phyloP scores from a whole-genome alignment of 2,797 vertebrate species.

The Chaetophractus vellerosus region DNA sequence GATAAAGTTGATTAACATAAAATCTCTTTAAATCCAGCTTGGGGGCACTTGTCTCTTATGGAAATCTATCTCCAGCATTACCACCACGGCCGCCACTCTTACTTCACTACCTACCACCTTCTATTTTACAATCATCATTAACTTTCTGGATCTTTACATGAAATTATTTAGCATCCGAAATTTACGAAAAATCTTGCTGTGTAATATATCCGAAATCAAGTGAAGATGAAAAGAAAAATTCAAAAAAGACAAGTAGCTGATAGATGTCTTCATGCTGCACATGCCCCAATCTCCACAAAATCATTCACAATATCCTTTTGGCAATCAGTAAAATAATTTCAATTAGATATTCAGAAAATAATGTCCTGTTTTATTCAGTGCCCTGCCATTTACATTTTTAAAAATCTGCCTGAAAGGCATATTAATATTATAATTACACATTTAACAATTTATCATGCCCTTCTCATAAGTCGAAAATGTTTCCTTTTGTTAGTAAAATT shows the following conservation, averaged over 20 bases:
- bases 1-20: slow-evolving; percentile 41
- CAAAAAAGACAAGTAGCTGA: not conserved
- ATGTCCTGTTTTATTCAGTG: slow-evolving; percentile 31
- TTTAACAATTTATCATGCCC: slow-evolving; percentile 54
- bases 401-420: slow-evolving; percentile 45
- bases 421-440: slow-evolving; percentile 61
- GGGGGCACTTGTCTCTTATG: not conserved
- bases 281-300: not conserved
- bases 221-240: slow-evolving; percentile 58
- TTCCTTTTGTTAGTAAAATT: slow-evolving; percentile 65
- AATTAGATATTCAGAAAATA: slow-evolving; percentile 38
- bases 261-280: not conserved
- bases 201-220: slow-evolving; percentile 43
- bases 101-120: not conserved
- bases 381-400: not conserved
- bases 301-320: slow-evolving; percentile 12
- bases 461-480: slow-evolving; percentile 54
- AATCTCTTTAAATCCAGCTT: slow-evolving; percentile 13
- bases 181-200: not conserved
- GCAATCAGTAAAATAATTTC: slow-evolving; percentile 61
- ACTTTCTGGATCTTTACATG: not conserved
- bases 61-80: not conserved
- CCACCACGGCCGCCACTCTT: not conserved
- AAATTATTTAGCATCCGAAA: slow-evolving; percentile 1
- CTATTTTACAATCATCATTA: slow-evolving; percentile 41